These are phyloP conservation scores for Rhinolophus sinicus DNA, from an alignment of 2,113 vertebrate genomes.

Conservation along the genomic window DNA sequence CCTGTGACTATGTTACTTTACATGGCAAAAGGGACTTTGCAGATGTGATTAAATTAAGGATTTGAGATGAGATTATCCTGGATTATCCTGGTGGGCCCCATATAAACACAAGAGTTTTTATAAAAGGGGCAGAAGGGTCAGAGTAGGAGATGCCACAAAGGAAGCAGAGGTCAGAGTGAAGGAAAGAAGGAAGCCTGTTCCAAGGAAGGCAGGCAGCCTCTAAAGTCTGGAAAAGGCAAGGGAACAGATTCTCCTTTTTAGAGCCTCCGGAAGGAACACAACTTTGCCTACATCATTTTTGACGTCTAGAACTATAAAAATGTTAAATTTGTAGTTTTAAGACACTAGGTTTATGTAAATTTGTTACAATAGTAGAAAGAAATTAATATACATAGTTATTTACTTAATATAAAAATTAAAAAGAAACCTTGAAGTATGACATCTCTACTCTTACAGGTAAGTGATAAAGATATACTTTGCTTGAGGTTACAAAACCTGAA, in stretches of 20 bases:
- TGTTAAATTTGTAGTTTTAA: not conserved
- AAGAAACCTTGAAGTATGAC: not conserved
- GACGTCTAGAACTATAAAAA: not conserved
- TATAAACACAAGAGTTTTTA: not conserved
- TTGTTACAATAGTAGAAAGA: not conserved
- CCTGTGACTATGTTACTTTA: not conserved
- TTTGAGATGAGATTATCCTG: not conserved
- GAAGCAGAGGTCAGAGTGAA: not conserved
- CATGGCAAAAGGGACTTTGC: not conserved
- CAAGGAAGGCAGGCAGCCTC: not conserved
- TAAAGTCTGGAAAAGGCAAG: not conserved
- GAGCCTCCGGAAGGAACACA: not conserved
- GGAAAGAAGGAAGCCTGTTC: not conserved
- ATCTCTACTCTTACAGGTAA: not conserved
- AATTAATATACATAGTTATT: not conserved
- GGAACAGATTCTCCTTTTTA: not conserved
- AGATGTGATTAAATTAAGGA: not conserved
- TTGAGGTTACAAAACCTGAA: not conserved
- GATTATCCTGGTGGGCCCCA: not conserved
- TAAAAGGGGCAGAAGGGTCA: not conserved
- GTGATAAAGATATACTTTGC: not conserved
- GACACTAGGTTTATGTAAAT: not conserved
- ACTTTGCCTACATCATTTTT: not conserved
- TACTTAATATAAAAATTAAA: not conserved
- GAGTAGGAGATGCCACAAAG: not conserved